phyloP scores from a whole-genome alignment of 2,797 vertebrate species.

The Betta splendens region DNA sequence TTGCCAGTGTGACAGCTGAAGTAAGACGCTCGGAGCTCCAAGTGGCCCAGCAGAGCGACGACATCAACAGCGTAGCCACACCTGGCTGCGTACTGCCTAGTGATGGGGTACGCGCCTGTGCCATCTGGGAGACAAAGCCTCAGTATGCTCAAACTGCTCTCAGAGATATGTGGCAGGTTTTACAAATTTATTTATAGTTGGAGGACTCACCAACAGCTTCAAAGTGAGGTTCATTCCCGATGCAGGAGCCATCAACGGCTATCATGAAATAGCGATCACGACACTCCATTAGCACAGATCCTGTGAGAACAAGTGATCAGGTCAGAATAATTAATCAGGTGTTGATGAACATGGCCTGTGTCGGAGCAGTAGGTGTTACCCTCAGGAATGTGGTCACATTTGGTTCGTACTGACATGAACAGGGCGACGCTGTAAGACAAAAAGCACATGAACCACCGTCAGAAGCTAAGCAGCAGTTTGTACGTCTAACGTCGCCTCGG shows the following conservation, averaged over 20 bases:
- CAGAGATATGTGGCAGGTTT: no score
- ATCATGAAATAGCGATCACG: conserved; percentile 66
- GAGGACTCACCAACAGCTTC: conserved; percentile 67
- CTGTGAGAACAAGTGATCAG: conserved; percentile 18
- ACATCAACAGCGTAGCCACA: conserved; percentile 77
- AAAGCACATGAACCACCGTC: background rate
- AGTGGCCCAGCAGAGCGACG: conserved; percentile 28
- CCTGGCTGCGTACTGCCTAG: conserved; percentile 40
- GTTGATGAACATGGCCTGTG: no score
- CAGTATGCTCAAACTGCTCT: no score
- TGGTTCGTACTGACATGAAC: conserved; percentile 25
- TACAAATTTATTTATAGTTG: no score
- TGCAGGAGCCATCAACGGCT: conserved; percentile 50
- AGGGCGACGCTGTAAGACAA: conserved; percentile 47
- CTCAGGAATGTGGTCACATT: background rate
- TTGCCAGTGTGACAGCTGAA: conserved; percentile 75
- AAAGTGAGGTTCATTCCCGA: conserved; percentile 55
- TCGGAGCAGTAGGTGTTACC: background rate
- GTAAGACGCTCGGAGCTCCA: conserved; percentile 74
- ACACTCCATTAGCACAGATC: conserved; percentile 62
- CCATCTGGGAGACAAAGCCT: conserved; percentile 33
- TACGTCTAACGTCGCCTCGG: rapidly evolving
- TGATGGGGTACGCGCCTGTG: conserved; percentile 50
- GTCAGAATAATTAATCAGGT: no score
- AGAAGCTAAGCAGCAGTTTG: rapidly evolving